Conservation (phyloP, 1,140 invertebrate genomes). For the Drosophila nannoptera region DNA sequence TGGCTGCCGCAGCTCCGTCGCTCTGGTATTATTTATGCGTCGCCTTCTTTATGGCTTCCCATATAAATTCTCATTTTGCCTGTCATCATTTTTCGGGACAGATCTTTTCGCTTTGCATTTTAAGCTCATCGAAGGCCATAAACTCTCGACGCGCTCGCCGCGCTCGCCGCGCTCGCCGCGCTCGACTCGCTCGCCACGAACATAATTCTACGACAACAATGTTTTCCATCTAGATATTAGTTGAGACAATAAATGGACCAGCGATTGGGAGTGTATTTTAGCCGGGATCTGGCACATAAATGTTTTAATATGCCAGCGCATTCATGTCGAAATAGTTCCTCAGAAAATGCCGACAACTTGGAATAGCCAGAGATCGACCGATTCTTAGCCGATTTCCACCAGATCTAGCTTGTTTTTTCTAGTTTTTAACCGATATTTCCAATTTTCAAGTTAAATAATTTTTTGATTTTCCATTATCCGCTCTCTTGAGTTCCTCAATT, state of each 20-base stretch:
- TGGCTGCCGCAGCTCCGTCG: conserved; percentile 37
- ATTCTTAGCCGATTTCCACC: too few relatives aligned
- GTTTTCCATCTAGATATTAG: background rate
- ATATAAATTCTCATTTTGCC: conserved; percentile 72
- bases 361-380: too few relatives aligned
- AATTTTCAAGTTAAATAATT: too few relatives aligned
- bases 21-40: conserved; percentile 62
- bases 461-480: too few relatives aligned
- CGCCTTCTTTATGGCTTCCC: conserved; percentile 72
- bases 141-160: conserved; percentile 31
- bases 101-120: conserved; percentile 28
- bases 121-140: conserved; percentile 41
- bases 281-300: background rate
- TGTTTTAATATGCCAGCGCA: background rate
- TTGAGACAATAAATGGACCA: background rate
- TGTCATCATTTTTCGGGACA: conserved; percentile 55
- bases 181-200: conserved; percentile 6
- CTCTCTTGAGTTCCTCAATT: too few relatives aligned
- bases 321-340: too few relatives aligned
- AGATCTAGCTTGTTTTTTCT: too few relatives aligned
- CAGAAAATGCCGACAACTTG: too few relatives aligned
- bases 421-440: too few relatives aligned
- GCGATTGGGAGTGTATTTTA: background rate
- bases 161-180: background rate
- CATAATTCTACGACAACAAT: conserved; percentile 20